A percentile compares a stretch with the other conserved stretches of the same genome.
phyloP scores from a whole-genome alignment of 2,888 invertebrate species.

The Odontothrips loti region DNA sequence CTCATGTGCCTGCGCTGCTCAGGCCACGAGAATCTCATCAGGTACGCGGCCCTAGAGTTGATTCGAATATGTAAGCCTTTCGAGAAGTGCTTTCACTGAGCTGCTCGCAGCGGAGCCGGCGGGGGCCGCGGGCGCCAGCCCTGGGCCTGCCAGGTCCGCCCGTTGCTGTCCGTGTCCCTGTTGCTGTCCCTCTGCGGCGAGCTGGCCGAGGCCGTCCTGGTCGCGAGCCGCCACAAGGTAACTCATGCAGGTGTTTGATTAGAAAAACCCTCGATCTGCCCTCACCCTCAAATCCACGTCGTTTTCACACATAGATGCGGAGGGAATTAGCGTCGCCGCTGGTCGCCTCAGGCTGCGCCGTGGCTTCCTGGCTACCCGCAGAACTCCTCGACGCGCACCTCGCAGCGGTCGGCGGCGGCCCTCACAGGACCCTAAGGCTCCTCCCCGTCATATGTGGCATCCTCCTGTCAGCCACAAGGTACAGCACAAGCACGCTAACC shows the following conservation, averaged over 20 bases:
- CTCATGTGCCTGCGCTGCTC: slow-evolving; percentile 38
- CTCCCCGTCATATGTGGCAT: slow-evolving; percentile 36
- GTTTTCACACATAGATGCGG: too few relatives aligned
- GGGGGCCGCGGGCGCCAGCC: neutral
- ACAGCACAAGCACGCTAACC: neutral
- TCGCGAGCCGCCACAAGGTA: neutral
- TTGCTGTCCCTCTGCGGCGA: slow-evolving; percentile 38
- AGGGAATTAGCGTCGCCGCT: slow-evolving; percentile 33
- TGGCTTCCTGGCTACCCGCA: slow-evolving; percentile 34
- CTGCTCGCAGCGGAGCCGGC: too few relatives aligned
- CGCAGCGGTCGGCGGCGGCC: slow-evolving; percentile 42
- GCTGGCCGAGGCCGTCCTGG: slow-evolving; percentile 36
- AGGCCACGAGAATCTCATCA: neutral
- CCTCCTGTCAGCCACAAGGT: slow-evolving; percentile 34
- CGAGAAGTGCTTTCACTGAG: too few relatives aligned
- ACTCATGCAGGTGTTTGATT: too few relatives aligned
- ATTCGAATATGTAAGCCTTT: too few relatives aligned
- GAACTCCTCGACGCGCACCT: slow-evolving; percentile 36
- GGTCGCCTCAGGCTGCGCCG: slow-evolving; percentile 32
- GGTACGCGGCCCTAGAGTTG: too few relatives aligned
- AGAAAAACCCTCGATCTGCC: too few relatives aligned
- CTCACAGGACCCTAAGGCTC: slow-evolving; percentile 38
- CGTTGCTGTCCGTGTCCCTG: slow-evolving; percentile 38
- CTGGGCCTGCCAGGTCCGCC: slow-evolving; percentile 37
- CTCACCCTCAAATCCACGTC: too few relatives aligned